Base-by-base conservation (phyloP, 1,140 invertebrate genomes). In the Babylonia areolata region DNA sequence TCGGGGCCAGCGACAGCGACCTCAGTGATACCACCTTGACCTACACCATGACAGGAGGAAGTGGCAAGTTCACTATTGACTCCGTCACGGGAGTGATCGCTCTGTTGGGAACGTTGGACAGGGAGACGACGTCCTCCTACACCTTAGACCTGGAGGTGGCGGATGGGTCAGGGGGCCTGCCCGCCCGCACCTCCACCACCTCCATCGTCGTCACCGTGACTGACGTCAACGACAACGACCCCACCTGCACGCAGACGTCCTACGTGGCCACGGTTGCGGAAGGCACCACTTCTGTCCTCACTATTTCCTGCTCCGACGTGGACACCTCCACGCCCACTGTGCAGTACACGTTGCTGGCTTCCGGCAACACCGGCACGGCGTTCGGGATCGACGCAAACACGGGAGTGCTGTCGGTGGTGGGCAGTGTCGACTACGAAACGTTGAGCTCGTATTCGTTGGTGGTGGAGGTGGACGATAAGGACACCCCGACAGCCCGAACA, bases 401-500 rank as follows among this genome's bases (percentile, higher is more conserved):
- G 20, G 88, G 87, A 28, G 80, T 79, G 31, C 35, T 88, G 23
- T 85, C 85, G 20, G 75, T 89, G 31, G 83, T 54, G 17, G 71
- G 64, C 15, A 81, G 69, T 23, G 42, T 89, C 42, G 85, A 90
- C 69, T 90, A 87, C 84, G 89, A 90, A 84, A 86, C 88, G n/a
- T 69, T 75, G 37, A 86, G 58, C 3, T 15, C 37, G 5, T 89
- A 89, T 37, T 58, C 35, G 20, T 35, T 87, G 37, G 20, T 51
- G 96, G 95, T 99, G 35, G 87, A 81, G 84, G 86, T 77, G 1
- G 79, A 77, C 15, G 88, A 89, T 78, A 51, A 84, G 37, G 79
- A 39, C 9, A 83, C 69, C 3, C 78, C 71, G 12, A 85, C 82
- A 0, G 85, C 69, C 3, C 78, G 79, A 23, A 85, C 82, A 0